Conservation (phyloP, 1,140 invertebrate genomes). For the Calephelis nemesis region DNA sequence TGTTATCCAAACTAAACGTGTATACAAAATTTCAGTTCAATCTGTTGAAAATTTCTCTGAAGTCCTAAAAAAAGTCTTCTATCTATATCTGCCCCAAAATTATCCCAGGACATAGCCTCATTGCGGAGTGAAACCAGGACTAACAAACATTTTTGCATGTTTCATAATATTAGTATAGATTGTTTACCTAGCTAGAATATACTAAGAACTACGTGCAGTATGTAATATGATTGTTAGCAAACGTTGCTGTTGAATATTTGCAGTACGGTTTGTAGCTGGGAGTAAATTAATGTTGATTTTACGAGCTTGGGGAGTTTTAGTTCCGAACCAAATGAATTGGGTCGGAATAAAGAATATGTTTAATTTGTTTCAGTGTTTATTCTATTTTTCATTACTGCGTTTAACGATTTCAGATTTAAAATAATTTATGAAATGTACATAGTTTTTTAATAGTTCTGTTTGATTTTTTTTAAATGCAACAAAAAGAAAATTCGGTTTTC, state of each 20-base stretch:
- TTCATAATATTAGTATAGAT: neutral
- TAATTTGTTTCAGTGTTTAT: neutral
- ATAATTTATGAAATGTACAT: no score
- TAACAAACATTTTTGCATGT: no score
- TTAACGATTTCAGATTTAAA: neutral
- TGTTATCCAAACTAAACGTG: no score
- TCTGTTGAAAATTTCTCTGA: no score
- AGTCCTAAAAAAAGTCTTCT: no score
- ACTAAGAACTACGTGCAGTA: neutral
- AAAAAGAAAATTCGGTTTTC: no score
- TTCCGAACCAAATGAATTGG: conserved; percentile 13
- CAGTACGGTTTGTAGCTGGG: conserved; percentile 26
- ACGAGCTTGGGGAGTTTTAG: conserved; percentile 17
- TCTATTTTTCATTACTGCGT: neutral
- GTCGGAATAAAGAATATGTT: conserved; percentile 17
- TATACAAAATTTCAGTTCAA: no score
- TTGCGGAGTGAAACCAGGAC: no score
- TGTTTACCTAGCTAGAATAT: neutral
- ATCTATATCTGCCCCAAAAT: no score
- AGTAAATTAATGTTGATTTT: conserved; percentile 36
- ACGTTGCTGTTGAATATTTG: conserved; percentile 30
- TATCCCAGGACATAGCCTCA: no score
- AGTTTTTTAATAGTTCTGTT: no score
- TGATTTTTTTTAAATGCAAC: no score
- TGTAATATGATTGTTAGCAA: conserved; percentile 25